Percentiles rank a stretch among this genome's conserved stretches.
phyloP scores from a whole-genome alignment of 2,888 invertebrate genomes.

The Luperina testacea region DNA sequence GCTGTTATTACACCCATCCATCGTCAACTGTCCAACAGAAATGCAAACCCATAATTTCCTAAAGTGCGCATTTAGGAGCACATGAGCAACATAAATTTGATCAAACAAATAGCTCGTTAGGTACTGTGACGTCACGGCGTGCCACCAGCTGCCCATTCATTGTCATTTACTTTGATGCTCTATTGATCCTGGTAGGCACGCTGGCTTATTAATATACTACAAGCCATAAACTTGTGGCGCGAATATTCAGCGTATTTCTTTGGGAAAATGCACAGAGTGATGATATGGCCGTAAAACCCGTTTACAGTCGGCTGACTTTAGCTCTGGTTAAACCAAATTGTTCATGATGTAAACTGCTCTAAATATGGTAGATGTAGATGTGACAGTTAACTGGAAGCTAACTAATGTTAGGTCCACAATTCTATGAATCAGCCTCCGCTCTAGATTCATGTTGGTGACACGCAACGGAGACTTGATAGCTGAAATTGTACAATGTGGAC shows the following conservation, averaged over 20 bases:
- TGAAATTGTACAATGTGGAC: conserved; percentile 5
- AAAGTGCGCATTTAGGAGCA: conserved; percentile 62
- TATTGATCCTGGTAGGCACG: conserved; percentile 80
- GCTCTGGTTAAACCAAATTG: conserved; percentile 19
- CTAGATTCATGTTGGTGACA: conserved; percentile 26
- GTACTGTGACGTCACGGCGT: conserved; percentile 61
- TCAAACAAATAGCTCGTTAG: conserved; percentile 68
- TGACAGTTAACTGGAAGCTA: conserved; percentile 16
- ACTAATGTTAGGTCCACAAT: conserved; percentile 19
- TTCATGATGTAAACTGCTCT: conserved; percentile 9
- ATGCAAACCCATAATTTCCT: conserved; percentile 63
- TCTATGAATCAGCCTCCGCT: conserved; percentile 6
- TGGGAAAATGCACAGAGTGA: conserved; percentile 40
- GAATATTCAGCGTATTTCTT: conserved; percentile 58
- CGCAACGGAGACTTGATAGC: conserved; percentile 4
- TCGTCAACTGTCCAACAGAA: conserved; percentile 54
- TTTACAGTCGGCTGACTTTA: conserved; percentile 24
- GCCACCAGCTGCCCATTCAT: conserved; percentile 75
- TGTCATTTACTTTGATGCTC: conserved; percentile 84
- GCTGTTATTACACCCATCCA: conserved; percentile 59
- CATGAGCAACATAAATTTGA: conserved; percentile 67
- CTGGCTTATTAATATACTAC: conserved; percentile 70
- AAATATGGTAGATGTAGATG: conserved; percentile 25
- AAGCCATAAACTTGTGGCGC: conserved; percentile 70
- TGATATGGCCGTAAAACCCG: conserved; percentile 16